These are phyloP conservation scores for Lissocephala sabroskyi DNA, from an alignment of 2,888 invertebrate species.

Conservation along the genomic window DNA sequence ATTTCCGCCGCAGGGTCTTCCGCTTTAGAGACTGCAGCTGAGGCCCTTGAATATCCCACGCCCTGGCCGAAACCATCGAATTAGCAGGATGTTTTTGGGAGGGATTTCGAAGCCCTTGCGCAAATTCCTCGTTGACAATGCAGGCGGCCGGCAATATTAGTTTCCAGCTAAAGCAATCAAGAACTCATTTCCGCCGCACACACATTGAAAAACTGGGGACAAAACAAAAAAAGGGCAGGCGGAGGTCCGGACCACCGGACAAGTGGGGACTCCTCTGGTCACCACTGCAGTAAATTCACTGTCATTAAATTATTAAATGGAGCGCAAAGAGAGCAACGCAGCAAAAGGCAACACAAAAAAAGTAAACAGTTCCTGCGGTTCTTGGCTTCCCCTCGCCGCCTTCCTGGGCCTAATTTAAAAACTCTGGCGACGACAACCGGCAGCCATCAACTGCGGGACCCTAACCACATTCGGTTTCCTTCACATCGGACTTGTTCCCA, in stretches of 20 bases:
- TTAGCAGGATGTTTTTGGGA: conserved; percentile 29
- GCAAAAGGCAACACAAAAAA: conserved; percentile 7
- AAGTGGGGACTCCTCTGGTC: background rate
- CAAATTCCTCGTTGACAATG: conserved; percentile 12
- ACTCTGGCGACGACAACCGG: no score
- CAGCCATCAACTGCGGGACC: conserved; percentile 8
- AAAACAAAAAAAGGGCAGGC: no score
- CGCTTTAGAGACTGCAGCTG: no score
- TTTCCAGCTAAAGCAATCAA: conserved; percentile 34
- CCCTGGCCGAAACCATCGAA: conserved; percentile 41
- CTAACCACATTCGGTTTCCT: conserved; percentile 13
- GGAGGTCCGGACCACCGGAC: no score
- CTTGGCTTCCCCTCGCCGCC: no score
- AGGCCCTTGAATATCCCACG: no score
- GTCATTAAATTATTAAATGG: conserved; percentile 53
- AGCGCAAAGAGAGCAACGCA: conserved; percentile 25
- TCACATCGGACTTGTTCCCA: no score
- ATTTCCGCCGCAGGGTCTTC: no score
- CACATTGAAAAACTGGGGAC: no score
- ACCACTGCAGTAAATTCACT: conserved; percentile 16
- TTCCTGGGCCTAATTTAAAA: conserved; percentile 38
- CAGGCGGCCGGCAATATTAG: background rate
- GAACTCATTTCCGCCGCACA: conserved; percentile 50
- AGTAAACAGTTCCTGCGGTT: conserved; percentile 6
- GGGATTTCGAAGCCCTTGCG: background rate